Evolutionary conservation across 2,113 vertebrate species (phyloP).

Genomic region (Azemiops feae): DNA sequence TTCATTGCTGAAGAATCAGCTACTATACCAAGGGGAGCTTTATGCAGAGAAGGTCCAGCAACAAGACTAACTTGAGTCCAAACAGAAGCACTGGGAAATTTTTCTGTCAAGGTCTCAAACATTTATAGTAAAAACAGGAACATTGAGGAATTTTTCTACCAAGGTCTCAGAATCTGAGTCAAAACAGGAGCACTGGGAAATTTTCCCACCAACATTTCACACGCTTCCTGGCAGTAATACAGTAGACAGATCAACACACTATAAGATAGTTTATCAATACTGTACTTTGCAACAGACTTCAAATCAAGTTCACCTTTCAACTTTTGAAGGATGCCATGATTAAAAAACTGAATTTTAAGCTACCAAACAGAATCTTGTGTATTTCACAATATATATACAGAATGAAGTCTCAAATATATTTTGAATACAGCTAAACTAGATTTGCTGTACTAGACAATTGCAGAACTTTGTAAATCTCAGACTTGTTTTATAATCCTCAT

Average conservation of each 20-base stretch:
- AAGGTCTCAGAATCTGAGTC: background rate
- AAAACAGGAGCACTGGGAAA: background rate
- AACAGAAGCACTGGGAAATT: background rate
- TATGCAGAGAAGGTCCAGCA: background rate
- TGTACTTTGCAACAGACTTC: background rate
- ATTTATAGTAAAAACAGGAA: background rate
- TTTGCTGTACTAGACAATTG: background rate
- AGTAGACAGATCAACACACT: background rate
- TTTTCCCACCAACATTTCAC: background rate
- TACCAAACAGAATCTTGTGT: background rate
- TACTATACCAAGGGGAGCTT: background rate
- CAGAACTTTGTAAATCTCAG: background rate
- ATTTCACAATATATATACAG: background rate
- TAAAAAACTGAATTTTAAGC: background rate
- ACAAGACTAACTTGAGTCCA: background rate
- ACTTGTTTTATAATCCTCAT: background rate
- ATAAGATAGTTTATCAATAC: background rate
- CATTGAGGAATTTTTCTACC: background rate
- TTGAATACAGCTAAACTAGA: background rate
- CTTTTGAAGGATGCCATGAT: background rate
- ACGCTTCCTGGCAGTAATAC: background rate
- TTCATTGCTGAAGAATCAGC: background rate
- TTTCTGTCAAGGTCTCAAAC: background rate
- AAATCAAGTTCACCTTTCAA: background rate
- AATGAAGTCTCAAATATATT: background rate